A percentile compares a stretch with the other conserved stretches of the same genome.
These are phyloP conservation scores for Lerista edwardsae DNA, from an alignment of 2,797 vertebrate genomes.

Conservation along the genomic window DNA sequence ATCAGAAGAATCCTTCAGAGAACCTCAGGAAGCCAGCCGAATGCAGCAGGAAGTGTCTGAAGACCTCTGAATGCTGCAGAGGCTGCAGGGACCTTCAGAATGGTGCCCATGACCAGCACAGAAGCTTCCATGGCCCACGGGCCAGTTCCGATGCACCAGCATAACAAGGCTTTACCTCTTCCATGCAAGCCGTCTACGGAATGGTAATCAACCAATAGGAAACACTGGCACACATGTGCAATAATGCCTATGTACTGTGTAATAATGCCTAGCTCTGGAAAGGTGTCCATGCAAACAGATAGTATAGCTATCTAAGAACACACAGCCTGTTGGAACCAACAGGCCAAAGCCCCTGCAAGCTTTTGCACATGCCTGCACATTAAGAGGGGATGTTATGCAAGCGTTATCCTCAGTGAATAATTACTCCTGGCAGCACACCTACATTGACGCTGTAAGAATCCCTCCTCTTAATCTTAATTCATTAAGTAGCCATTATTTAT, in stretches of 20 bases:
- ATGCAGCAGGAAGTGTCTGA: no score
- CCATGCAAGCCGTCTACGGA: not conserved
- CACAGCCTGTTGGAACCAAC: not conserved
- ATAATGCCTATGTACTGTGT: constrained; percentile 18
- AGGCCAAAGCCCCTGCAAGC: not conserved
- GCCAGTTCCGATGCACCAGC: no score
- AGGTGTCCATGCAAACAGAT: constrained; percentile 26
- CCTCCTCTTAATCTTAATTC: constrained; percentile 59
- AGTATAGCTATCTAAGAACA: constrained; percentile 13
- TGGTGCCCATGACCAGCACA: no score
- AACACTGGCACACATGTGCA: not conserved
- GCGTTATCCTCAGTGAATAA: constrained; percentile 59
- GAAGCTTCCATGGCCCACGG: no score
- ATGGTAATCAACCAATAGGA: not conserved
- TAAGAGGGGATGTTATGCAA: constrained; percentile 61
- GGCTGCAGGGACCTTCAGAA: no score
- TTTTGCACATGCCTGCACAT: constrained; percentile 26
- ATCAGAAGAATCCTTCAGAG: no score
- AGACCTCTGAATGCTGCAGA: no score
- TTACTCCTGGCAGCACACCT: constrained; percentile 70
- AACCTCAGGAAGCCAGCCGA: no score
- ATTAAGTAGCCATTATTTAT: constrained; percentile 41
- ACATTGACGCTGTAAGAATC: constrained; percentile 63
- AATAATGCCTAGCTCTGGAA: not conserved
- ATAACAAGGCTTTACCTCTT: no score